Evolutionary conservation across 1,140 invertebrate species (phyloP).

Genomic region (Panagrolaimus sp.): DNA sequence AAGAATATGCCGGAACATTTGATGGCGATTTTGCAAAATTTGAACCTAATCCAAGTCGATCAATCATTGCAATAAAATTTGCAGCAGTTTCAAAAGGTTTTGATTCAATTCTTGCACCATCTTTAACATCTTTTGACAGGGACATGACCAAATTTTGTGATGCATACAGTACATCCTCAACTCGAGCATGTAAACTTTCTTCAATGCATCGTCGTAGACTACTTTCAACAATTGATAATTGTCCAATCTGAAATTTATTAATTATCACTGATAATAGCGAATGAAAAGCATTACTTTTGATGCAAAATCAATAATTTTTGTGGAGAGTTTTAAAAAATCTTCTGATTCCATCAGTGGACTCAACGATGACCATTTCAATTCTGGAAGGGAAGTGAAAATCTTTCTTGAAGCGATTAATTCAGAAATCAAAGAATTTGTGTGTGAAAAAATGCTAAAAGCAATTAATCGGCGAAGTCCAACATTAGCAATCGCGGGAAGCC

Average conservation of each 20-base stretch:
- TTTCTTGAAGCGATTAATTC: not conserved
- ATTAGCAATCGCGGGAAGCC: slow-evolving; percentile 6
- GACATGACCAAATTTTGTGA: not conserved
- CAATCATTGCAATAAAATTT: slow-evolving; percentile 1
- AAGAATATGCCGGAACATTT: not conserved
- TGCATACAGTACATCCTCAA: not conserved
- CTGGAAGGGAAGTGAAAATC: not conserved
- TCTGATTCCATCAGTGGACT: not conserved
- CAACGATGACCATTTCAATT: not conserved
- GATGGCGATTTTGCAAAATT: not conserved
- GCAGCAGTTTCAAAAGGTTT: not conserved
- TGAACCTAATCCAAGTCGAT: slow-evolving; percentile 5
- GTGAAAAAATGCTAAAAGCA: not conserved
- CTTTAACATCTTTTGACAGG: not conserved
- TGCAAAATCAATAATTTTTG: not conserved
- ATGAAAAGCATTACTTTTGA: not conserved
- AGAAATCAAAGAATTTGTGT: not conserved
- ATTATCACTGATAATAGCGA: too few species aligned
- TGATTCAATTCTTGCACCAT: not conserved
- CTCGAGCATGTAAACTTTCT: slow-evolving; percentile 11
- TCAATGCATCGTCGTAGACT: not conserved
- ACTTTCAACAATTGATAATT: not conserved
- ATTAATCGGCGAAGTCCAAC: not conserved
- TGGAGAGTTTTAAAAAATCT: not conserved
- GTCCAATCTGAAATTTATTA: not conserved